A percentile compares a stretch with the other conserved stretches of the same genome.
Conservation (phyloP, 2,113 vertebrate genomes). For the Lucifuga dentata region DNA sequence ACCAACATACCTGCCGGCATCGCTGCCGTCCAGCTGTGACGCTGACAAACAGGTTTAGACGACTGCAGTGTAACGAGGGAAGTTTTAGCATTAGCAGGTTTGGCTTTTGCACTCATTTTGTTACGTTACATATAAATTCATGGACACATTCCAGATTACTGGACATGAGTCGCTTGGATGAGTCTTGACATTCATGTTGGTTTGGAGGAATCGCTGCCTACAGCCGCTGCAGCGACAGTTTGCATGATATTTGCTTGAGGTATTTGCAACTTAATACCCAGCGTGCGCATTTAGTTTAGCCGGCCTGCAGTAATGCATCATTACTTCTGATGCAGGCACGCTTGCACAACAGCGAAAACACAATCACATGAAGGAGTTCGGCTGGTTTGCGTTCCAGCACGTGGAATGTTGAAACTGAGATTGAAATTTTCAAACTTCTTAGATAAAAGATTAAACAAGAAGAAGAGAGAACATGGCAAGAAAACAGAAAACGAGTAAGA, state of each 20-base stretch:
- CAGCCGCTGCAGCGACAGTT: constrained; percentile 47
- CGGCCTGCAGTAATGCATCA: constrained; percentile 12
- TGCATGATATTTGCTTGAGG: constrained; percentile 72
- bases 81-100: background rate
- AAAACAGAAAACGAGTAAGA: background rate
- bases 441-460: constrained; percentile 17
- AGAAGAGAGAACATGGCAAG: constrained; percentile 10
- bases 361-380: background rate
- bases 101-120: background rate
- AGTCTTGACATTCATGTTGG: background rate
- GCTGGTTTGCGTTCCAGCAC: background rate
- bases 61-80: background rate
- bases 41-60: background rate
- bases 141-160: background rate
- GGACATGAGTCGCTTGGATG: background rate
- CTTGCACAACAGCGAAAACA: constrained; percentile 18
- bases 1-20: constrained; percentile 18
- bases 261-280: constrained; percentile 62
- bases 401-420: constrained; percentile 74
- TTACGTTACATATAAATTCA: background rate
- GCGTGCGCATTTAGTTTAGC: constrained; percentile 34
- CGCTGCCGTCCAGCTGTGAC: constrained; percentile 5
- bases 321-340: constrained; percentile 9
- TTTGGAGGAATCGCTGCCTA: constrained; percentile 21
- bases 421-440: constrained; percentile 39